These are phyloP conservation scores for Empis livida DNA, from an alignment of 2,888 invertebrate species.

Conservation along the genomic window DNA sequence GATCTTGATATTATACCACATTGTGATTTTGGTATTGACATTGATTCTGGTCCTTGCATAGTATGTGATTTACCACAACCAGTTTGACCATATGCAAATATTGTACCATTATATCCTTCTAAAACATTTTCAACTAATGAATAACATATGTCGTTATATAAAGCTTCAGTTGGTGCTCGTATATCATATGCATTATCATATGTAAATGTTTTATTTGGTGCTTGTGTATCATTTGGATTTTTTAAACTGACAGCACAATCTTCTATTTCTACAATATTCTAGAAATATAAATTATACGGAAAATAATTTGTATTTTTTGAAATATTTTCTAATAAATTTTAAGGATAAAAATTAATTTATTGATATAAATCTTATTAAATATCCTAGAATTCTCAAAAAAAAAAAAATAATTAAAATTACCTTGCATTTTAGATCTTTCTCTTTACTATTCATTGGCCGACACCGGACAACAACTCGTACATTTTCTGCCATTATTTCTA, in stretches of 20 bases:
- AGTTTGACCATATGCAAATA: conserved; percentile 88
- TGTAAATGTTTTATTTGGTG: conserved; percentile 55
- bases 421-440: conserved; percentile 53
- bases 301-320: no score
- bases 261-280: conserved; percentile 57
- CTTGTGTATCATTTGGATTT: conserved; percentile 46
- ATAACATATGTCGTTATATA: conserved; percentile 79
- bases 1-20: conserved; percentile 60
- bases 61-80: conserved; percentile 85
- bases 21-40: conserved; percentile 15
- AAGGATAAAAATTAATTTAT: background rate
- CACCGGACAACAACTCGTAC: conserved; percentile 40
- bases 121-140: conserved; percentile 73
- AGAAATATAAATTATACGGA: conserved; percentile 6
- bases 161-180: conserved; percentile 65
- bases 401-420: conserved; percentile 32
- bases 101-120: conserved; percentile 86
- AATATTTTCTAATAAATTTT: no score
- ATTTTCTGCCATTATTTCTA: conserved; percentile 24
- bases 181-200: conserved; percentile 76
- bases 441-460: conserved; percentile 71
- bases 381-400: no score
- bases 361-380: background rate
- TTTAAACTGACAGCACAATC: conserved; percentile 46
- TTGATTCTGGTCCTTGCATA: conserved; percentile 55